Evolutionary conservation across 2,113 vertebrate genomes (phyloP).

Genomic region (Vombatus ursinus): DNA sequence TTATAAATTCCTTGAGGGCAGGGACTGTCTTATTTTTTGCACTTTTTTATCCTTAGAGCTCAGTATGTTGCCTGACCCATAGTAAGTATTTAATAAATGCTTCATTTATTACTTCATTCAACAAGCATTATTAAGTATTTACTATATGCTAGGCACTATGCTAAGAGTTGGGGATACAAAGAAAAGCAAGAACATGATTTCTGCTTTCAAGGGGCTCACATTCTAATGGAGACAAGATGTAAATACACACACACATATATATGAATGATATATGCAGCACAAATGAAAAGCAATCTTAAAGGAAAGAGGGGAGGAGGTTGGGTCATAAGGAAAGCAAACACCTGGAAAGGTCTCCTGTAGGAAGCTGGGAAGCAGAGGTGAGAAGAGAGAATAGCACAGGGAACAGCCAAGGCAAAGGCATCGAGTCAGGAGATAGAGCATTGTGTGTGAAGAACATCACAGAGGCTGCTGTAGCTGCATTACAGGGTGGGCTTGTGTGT

Average conservation of each 20-base stretch:
- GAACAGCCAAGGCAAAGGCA: background rate
- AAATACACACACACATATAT: background rate
- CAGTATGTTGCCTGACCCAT: background rate
- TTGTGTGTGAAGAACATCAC: background rate
- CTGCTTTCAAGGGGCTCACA: background rate
- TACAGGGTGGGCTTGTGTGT: background rate
- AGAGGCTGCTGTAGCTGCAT: no score
- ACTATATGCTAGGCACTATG: conserved; percentile 17
- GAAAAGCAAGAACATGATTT: background rate
- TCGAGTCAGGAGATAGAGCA: background rate
- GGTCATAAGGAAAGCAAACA: no score
- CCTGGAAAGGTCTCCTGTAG: background rate
- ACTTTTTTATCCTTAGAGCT: background rate
- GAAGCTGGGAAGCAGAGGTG: background rate
- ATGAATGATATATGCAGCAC: background rate
- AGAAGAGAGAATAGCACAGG: background rate
- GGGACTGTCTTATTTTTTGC: background rate
- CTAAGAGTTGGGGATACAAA: background rate
- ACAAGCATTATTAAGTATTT: conserved; percentile 8
- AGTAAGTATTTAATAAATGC: conserved; percentile 8
- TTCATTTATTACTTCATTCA: conserved; percentile 24
- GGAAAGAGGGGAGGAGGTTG: background rate
- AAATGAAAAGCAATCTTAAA: background rate
- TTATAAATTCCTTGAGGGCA: background rate
- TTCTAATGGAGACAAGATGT: conserved; percentile 39